Conservation (phyloP, 1,140 invertebrate genomes). For the Bombus impatiens region DNA sequence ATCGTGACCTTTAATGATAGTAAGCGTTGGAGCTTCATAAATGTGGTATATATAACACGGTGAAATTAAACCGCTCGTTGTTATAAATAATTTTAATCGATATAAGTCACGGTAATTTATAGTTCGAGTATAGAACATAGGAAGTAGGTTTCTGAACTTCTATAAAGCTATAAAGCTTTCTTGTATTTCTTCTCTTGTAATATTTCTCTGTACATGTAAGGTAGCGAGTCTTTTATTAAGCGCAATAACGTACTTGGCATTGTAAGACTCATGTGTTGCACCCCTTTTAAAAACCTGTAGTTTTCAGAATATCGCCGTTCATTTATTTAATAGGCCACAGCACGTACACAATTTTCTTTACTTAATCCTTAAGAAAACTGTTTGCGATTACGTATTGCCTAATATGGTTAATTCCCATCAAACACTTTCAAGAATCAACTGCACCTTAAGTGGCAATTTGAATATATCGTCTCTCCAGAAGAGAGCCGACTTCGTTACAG, state of each 20-base stretch:
- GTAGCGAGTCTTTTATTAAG: background rate
- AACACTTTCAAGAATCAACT: background rate
- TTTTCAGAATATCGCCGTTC: background rate
- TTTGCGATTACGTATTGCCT: background rate
- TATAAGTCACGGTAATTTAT: background rate
- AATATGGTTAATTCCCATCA: slow-evolving; percentile 25
- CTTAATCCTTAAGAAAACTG: background rate
- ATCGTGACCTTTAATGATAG: slow-evolving; percentile 6
- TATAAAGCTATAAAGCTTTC: background rate
- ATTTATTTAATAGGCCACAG: background rate
- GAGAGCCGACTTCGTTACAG: background rate
- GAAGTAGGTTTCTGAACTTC: background rate
- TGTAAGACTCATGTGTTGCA: background rate
- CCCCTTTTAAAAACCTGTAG: background rate
- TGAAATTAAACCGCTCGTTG: background rate
- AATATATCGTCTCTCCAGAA: slow-evolving; percentile 2
- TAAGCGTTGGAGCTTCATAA: background rate
- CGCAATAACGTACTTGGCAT: background rate
- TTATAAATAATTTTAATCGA: background rate
- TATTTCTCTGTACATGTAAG: background rate
- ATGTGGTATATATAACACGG: background rate
- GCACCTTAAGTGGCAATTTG: background rate
- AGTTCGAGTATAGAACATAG: background rate
- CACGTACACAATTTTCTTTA: background rate
- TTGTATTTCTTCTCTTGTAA: background rate